phyloP scores from a whole-genome alignment of 2,888 invertebrate genomes.

The Stenichneumon culpator region DNA sequence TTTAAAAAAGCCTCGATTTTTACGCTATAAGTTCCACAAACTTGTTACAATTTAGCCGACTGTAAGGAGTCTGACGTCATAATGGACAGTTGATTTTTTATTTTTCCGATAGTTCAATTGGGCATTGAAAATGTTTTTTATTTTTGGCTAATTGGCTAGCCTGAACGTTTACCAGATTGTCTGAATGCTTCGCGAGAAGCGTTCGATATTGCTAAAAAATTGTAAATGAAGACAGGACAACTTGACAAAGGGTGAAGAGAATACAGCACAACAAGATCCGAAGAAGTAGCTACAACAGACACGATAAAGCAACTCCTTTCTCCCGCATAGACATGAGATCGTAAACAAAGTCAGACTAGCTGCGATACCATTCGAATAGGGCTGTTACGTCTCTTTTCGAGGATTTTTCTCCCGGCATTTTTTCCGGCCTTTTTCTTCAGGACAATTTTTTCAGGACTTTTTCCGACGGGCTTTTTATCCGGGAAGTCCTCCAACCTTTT shows the following conservation, averaged over 20 bases:
- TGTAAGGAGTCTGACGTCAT: neutral
- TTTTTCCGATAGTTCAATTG: neutral
- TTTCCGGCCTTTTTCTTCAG: too few species aligned
- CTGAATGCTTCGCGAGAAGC: neutral
- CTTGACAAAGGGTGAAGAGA: neutral
- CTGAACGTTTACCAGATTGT: neutral
- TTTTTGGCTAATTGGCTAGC: neutral
- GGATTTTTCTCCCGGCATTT: too few species aligned
- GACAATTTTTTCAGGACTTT: too few species aligned
- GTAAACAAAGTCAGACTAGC: neutral
- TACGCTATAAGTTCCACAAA: too few species aligned
- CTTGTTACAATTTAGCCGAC: too few species aligned
- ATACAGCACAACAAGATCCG: neutral
- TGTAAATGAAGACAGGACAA: neutral
- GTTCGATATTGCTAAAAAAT: neutral
- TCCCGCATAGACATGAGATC: neutral
- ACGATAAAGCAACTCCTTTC: neutral
- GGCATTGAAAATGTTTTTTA: neutral
- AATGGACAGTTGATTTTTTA: neutral
- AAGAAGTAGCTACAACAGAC: neutral
- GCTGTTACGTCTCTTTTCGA: neutral
- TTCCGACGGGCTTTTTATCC: too few species aligned
- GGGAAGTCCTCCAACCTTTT: too few species aligned
- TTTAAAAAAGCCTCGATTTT: too few species aligned
- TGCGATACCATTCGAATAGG: conserved; percentile 2